These are phyloP conservation scores for Jacana jacana DNA, from an alignment of 2,113 vertebrate species.

Conservation along the genomic window DNA sequence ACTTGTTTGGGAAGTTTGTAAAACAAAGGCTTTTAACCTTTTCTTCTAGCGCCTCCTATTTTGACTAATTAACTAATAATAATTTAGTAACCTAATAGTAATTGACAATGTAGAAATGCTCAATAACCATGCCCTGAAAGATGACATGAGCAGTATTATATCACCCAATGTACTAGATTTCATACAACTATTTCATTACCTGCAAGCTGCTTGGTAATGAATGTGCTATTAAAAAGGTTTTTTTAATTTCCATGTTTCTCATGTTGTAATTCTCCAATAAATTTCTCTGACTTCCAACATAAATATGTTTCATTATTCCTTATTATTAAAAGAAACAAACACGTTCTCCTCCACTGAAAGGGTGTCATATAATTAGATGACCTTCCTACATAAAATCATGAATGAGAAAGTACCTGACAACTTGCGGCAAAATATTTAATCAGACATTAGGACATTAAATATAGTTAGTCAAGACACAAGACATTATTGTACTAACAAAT, in stretches of 20 bases:
- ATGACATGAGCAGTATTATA: conserved; percentile 13
- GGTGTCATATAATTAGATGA: conserved; percentile 65
- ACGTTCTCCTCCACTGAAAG: conserved; percentile 65
- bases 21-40: neutral
- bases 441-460: conserved; percentile 61
- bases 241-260: conserved; percentile 72
- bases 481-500: conserved; percentile 35
- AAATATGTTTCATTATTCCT: conserved; percentile 77
- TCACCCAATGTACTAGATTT: conserved; percentile 33
- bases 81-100: conserved; percentile 46
- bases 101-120: conserved; percentile 57
- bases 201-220: conserved; percentile 63
- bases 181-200: conserved; percentile 49
- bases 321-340: conserved; percentile 73
- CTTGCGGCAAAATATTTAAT: conserved; percentile 61
- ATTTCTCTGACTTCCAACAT: conserved; percentile 71
- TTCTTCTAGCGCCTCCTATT: neutral
- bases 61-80: conserved; percentile 54
- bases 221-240: conserved; percentile 64
- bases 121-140: neutral
- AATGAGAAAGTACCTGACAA: conserved; percentile 64
- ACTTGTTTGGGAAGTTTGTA: neutral
- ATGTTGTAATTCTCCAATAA: conserved; percentile 69
- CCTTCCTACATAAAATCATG: conserved; percentile 64
- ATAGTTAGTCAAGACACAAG: conserved; percentile 37